Conservation (phyloP, 2,888 invertebrate species). For the Dicyrtoma fusca region DNA sequence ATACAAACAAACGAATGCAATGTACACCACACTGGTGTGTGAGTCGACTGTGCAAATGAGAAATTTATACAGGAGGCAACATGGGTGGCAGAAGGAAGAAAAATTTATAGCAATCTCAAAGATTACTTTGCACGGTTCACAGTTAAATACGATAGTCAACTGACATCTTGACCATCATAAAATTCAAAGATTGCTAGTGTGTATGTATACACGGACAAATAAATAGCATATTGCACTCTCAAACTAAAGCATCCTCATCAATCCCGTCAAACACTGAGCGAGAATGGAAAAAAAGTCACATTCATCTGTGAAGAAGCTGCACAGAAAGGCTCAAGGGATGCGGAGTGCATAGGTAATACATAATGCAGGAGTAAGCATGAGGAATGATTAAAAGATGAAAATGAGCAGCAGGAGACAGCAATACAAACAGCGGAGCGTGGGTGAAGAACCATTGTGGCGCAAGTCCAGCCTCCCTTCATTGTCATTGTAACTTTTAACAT, state of each 20-base stretch:
- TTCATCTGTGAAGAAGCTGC: constrained; percentile 22
- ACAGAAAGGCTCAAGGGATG: too few species aligned
- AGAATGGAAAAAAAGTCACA: constrained; percentile 14
- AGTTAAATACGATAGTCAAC: constrained; percentile 24
- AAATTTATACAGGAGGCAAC: background rate
- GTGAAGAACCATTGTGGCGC: too few species aligned
- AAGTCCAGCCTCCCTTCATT: too few species aligned
- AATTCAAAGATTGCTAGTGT: background rate
- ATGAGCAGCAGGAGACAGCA: too few species aligned
- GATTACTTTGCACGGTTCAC: constrained; percentile 18
- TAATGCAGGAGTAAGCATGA: background rate
- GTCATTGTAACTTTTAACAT: too few species aligned
- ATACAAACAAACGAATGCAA: too few species aligned
- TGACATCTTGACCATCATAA: constrained; percentile 21
- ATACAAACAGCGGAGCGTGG: too few species aligned
- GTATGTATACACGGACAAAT: constrained; percentile 5
- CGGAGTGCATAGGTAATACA: too few species aligned
- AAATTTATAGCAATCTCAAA: constrained; percentile 6
- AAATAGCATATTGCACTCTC: constrained; percentile 10
- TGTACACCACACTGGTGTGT: too few species aligned
- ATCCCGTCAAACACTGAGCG: background rate
- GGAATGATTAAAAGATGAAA: constrained; percentile 20
- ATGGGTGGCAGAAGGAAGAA: constrained; percentile 4
- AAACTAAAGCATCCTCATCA: background rate
- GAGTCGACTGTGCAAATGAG: too few species aligned